Evolutionary conservation across 37 sponge, comb jelly and placozoan genomes (phyloP).

Genomic region (Spongilla lacustris): DNA sequence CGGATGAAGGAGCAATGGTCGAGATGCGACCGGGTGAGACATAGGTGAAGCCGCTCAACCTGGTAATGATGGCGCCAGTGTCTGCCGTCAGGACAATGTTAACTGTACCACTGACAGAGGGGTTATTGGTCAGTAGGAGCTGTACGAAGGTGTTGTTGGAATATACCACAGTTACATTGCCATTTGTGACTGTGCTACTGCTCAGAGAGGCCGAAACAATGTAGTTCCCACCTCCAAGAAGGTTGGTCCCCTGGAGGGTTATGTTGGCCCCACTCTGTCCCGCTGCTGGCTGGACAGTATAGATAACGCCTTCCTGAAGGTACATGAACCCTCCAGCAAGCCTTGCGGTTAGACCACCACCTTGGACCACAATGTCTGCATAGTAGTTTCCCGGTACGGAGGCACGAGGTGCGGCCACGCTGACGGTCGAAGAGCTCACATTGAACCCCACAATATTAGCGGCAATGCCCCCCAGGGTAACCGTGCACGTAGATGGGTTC

Average conservation of each 20-base stretch:
- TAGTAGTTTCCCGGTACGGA: constrained; percentile 17
- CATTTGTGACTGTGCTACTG: not conserved
- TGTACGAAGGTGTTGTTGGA: no score
- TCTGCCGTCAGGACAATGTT: constrained; percentile 30
- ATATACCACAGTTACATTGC: no score
- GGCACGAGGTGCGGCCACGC: constrained; percentile 53
- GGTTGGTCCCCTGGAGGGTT: constrained; percentile 42
- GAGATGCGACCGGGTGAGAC: constrained; percentile 56
- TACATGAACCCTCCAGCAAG: constrained; percentile 68
- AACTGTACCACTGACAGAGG: not conserved
- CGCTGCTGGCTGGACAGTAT: constrained; percentile 21
- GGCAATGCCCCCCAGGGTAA: not conserved
- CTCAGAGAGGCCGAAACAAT: constrained; percentile 27
- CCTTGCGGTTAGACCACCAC: constrained; percentile 30
- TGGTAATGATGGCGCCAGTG: constrained; percentile 52
- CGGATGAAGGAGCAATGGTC: constrained; percentile 26
- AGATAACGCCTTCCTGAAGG: constrained; percentile 58
- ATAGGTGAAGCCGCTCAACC: constrained; percentile 23
- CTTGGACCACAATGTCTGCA: constrained; percentile 66
- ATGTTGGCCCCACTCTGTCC: constrained; percentile 77
- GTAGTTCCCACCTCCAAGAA: constrained; percentile 59
- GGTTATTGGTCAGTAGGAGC: no score
- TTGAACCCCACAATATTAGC: constrained; percentile 27
- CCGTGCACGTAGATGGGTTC: constrained; percentile 12
- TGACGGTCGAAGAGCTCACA: not conserved